Conservation (phyloP, 2,113 vertebrate genomes). For the Callionymus lyra region DNA sequence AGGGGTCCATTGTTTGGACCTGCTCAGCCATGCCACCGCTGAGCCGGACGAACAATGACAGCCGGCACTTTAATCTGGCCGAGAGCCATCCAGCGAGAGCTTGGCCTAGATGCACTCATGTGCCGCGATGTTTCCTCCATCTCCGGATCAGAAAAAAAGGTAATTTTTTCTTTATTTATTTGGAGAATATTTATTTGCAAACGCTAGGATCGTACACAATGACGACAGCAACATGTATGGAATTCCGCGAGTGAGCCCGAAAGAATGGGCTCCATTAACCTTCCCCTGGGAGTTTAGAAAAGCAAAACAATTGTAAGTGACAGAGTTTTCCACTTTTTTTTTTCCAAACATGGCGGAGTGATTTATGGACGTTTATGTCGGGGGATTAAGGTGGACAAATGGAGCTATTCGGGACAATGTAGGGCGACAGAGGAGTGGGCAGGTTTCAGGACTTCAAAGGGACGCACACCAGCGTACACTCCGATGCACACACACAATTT, state of each 20-base stretch:
- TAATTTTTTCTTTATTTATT: no score
- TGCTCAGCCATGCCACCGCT: conserved; percentile 63
- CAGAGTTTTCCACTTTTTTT: conserved; percentile 26
- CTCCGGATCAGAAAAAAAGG: conserved; percentile 4
- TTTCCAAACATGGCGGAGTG: conserved; percentile 41
- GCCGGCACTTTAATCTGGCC: conserved; percentile 61
- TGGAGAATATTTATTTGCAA: no score
- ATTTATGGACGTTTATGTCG: conserved; percentile 54
- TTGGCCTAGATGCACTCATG: conserved; percentile 19
- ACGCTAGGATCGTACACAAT: no score
- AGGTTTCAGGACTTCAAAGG: conserved; percentile 47
- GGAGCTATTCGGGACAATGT: conserved; percentile 50
- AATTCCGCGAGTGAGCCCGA: conserved; percentile 1
- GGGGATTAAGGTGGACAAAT: conserved; percentile 60
- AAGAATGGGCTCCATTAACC: conserved; percentile 17
- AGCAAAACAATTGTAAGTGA: conserved; percentile 14
- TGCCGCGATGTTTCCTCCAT: conserved; percentile 21
- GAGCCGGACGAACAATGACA: conserved; percentile 60
- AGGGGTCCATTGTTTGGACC: conserved; percentile 59
- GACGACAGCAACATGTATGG: no score
- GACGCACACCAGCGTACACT: conserved; percentile 5
- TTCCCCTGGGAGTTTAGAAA: conserved; percentile 11
- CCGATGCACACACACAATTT: conserved; percentile 2
- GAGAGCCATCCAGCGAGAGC: conserved; percentile 34
- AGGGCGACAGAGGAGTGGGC: conserved; percentile 33